Conservation (phyloP, 2,113 vertebrate genomes). For the Rhagologus leucostigma region DNA sequence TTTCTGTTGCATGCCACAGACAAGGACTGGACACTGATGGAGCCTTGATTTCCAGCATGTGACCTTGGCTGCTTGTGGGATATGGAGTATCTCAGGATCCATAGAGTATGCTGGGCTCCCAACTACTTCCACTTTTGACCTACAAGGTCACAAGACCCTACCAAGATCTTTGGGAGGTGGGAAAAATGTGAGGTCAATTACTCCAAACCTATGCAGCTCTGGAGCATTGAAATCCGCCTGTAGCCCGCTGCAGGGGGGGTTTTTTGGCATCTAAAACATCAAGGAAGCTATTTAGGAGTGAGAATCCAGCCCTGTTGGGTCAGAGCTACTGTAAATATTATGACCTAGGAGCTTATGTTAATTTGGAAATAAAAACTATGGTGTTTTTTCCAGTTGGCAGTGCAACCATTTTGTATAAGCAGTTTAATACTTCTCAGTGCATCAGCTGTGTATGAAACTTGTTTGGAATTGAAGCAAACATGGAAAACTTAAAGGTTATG, state of each 20-base stretch:
- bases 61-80: not conserved
- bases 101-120: not conserved
- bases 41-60: not conserved
- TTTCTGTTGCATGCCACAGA: not conserved
- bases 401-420: not conserved
- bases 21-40: not conserved
- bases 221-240: not conserved
- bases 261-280: not conserved
- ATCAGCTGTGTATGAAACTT: not conserved
- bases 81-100: not conserved
- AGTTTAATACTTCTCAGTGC: not conserved
- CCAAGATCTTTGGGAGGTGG: not conserved
- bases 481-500: not conserved
- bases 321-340: slow-evolving; percentile 37
- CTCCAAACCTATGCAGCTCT: not conserved
- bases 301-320: not conserved
- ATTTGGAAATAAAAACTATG: not conserved
- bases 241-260: not conserved
- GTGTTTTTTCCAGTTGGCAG: not conserved
- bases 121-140: not conserved
- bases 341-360: slow-evolving; percentile 1
- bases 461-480: not conserved
- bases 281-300: not conserved
- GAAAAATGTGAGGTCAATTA: not conserved
- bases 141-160: not conserved